Evolutionary conservation across 2,797 vertebrate species (phyloP).

Genomic region (Lagodon rhomboides): DNA sequence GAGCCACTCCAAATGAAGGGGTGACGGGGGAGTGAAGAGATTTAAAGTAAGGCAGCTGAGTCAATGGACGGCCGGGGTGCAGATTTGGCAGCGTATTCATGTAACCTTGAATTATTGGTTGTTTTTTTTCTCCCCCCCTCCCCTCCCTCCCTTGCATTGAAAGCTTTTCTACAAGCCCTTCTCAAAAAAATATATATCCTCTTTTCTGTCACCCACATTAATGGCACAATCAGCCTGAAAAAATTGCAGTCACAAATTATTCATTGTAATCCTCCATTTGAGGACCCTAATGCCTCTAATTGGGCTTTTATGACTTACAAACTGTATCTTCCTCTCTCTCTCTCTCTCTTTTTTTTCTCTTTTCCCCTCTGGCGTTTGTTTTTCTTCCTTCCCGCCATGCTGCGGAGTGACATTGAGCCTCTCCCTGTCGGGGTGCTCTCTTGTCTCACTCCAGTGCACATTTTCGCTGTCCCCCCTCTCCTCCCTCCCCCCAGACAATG

Average conservation of each 20-base stretch:
- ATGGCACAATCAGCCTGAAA: slow-evolving; percentile 71
- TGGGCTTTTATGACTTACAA: slow-evolving; percentile 84
- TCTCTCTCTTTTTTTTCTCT: slow-evolving; percentile 39
- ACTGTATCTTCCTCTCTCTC: slow-evolving; percentile 69
- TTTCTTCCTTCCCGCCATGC: slow-evolving; percentile 79
- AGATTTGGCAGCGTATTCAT: slow-evolving; percentile 60
- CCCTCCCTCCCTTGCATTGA: slow-evolving; percentile 50
- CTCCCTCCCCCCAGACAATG: slow-evolving; percentile 76
- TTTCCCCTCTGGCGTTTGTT: slow-evolving; percentile 78
- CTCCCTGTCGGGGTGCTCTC: slow-evolving; percentile 87
- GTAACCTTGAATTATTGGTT: slow-evolving; percentile 79
- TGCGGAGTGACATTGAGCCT: slow-evolving; percentile 86
- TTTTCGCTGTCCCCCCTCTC: slow-evolving; percentile 82
- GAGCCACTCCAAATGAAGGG: slow-evolving; percentile 67
- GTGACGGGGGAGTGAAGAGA: slow-evolving; percentile 61
- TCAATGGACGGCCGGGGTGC: slow-evolving; percentile 65
- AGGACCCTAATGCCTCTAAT: slow-evolving; percentile 79
- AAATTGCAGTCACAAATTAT: slow-evolving; percentile 78
- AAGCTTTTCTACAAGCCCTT: slow-evolving; percentile 56
- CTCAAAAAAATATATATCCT: slow-evolving; percentile 61
- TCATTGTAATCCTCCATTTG: slow-evolving; percentile 79
- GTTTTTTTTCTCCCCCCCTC: slow-evolving; percentile 2
- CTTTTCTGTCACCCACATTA: slow-evolving; percentile 71
- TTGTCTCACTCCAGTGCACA: slow-evolving; percentile 88
- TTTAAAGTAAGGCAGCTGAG: slow-evolving; percentile 75